Conservation (phyloP, 2,797 vertebrate genomes). For the Pseudochromis fuscus region DNA sequence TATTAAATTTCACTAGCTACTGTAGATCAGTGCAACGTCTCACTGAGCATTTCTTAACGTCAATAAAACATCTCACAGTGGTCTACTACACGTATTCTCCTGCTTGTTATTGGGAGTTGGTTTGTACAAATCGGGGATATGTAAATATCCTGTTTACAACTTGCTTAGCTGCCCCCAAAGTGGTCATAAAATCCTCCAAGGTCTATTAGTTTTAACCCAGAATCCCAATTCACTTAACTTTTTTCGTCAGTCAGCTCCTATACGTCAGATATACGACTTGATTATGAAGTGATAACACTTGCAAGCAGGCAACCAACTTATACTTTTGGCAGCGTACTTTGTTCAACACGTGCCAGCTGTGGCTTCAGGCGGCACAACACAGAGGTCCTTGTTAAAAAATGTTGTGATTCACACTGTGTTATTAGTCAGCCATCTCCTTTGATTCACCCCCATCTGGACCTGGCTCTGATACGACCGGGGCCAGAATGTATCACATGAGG, state of each 20-base stretch:
- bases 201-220: not conserved
- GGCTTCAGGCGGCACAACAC: slow-evolving; percentile 6
- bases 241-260: not conserved
- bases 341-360: slow-evolving; percentile 10
- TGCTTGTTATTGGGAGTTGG: no score
- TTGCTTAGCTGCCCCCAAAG: no score
- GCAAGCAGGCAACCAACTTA: not conserved
- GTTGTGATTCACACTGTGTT: slow-evolving; percentile 73
- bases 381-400: slow-evolving; percentile 39
- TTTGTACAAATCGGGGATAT: not conserved
- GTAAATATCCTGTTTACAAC: not conserved
- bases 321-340: slow-evolving; percentile 1
- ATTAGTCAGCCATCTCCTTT: slow-evolving; percentile 75
- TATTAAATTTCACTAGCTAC: not conserved
- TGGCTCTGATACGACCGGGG: slow-evolving; percentile 62
- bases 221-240: not conserved
- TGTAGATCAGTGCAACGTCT: not conserved
- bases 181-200: not conserved
- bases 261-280: not conserved
- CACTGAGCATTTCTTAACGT: not conserved
- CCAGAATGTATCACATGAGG: slow-evolving; percentile 67
- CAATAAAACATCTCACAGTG: not conserved
- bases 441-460: slow-evolving; percentile 81
- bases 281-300: not conserved
- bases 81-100: not conserved